These are phyloP conservation scores for Spizaetus ornatus DNA, from an alignment of 2,113 vertebrate genomes.

Conservation along the genomic window DNA sequence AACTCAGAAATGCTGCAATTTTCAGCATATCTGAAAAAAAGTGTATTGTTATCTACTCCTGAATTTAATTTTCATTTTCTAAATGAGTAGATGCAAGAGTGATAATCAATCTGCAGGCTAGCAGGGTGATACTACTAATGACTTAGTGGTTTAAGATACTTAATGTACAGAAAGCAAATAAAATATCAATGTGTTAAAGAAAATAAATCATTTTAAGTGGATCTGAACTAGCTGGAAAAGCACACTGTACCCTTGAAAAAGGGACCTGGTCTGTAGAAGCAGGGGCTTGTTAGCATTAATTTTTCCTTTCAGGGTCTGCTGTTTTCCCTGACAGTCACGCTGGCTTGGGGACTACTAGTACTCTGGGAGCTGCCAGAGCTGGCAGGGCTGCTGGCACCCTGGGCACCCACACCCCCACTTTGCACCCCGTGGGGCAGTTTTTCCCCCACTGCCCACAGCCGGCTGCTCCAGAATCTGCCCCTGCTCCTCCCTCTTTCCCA, in stretches of 20 bases:
- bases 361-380: neutral
- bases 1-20: neutral
- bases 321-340: neutral
- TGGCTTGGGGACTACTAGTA: neutral
- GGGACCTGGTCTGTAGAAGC: neutral
- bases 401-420: accelerated
- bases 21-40: neutral
- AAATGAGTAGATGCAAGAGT: neutral
- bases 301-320: neutral
- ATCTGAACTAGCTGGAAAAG: neutral
- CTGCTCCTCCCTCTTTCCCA: neutral
- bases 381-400: neutral
- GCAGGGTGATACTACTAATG: neutral
- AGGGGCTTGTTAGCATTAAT: neutral
- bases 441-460: neutral
- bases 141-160: neutral
- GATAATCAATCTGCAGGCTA: neutral
- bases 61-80: neutral
- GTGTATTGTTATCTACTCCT: neutral
- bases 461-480: neutral
- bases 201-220: neutral
- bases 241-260: neutral
- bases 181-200: neutral
- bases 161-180: neutral
- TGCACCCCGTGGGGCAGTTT: neutral